A percentile compares a stretch with the other conserved stretches of the same genome.
These are phyloP conservation scores for Sebastolobus alascanus DNA, from an alignment of 2,797 vertebrate genomes.

Conservation along the genomic window DNA sequence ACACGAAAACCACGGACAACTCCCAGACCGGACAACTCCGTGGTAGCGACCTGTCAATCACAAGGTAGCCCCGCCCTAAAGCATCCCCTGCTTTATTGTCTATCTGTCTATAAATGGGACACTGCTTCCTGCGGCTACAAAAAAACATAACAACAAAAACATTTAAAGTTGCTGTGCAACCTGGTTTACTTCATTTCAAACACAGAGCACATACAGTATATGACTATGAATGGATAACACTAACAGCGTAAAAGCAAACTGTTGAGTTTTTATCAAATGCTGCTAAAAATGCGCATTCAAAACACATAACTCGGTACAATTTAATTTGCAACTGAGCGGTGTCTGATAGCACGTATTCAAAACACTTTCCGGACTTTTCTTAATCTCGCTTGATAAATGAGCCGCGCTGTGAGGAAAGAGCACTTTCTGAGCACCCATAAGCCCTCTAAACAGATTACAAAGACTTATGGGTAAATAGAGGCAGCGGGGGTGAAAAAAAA, in stretches of 20 bases:
- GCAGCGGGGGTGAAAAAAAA: slow-evolving; percentile 62
- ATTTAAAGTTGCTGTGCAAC: no score
- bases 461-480: slow-evolving; percentile 80
- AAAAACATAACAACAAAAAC: neutral
- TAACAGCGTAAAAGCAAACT: slow-evolving; percentile 29
- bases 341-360: slow-evolving; percentile 68
- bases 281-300: slow-evolving; percentile 56
- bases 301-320: slow-evolving; percentile 61
- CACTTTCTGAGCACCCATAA: slow-evolving; percentile 79
- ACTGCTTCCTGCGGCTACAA: neutral
- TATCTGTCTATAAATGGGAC: no score
- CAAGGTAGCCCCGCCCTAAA: no score
- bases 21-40: accelerated
- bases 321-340: slow-evolving; percentile 67
- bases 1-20: no score
- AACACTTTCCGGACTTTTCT: slow-evolving; percentile 76
- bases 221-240: slow-evolving; percentile 17
- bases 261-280: slow-evolving; percentile 51
- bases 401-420: slow-evolving; percentile 65
- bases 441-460: slow-evolving; percentile 79
- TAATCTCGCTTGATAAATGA: slow-evolving; percentile 80
- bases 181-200: neutral
- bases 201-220: neutral
- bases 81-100: no score
- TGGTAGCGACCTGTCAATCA: no score